Conservation (phyloP, 2,113 vertebrate genomes). For the Xyliphius kryptos region DNA sequence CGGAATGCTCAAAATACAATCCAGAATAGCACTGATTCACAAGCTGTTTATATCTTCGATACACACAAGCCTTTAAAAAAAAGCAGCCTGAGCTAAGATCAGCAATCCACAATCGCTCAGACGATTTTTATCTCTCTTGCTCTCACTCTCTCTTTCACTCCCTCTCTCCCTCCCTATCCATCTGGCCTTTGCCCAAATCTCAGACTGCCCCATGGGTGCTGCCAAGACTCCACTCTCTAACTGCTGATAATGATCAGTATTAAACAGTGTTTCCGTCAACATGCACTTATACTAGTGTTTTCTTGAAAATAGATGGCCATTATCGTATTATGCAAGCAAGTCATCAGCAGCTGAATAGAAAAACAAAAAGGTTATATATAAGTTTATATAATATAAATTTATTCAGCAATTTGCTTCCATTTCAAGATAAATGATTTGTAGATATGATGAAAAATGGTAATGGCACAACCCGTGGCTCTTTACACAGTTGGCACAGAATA, state of each 20-base stretch:
- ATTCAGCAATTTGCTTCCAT: constrained; percentile 34
- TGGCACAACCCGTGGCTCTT: constrained; percentile 36
- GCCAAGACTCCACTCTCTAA: constrained; percentile 13
- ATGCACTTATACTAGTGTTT: constrained; percentile 23
- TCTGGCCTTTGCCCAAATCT: constrained; percentile 22
- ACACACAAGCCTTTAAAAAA: constrained; percentile 11
- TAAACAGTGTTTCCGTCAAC: constrained; percentile 20
- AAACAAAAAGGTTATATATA: constrained; percentile 23
- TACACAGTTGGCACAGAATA: constrained; percentile 24
- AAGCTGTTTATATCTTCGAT: no score
- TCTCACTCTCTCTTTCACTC: no score
- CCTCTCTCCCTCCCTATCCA: no score
- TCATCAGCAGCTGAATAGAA: constrained; percentile 7
- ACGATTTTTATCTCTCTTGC: no score
- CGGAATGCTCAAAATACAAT: no score
- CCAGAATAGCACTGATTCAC: no score
- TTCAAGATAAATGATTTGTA: constrained; percentile 47
- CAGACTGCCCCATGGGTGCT: constrained; percentile 8
- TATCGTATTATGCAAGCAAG: background rate
- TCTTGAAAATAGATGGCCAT: constrained; percentile 26
- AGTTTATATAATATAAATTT: constrained; percentile 46
- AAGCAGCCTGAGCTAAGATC: constrained; percentile 5
- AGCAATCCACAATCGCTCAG: background rate
- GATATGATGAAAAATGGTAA: constrained; percentile 52
- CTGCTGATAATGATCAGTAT: constrained; percentile 27